Evolutionary conservation across 1,140 invertebrate genomes (phyloP), one percentile per base, ranked within the genome.

Genomic region (Euwallacea fornicatus): DNA sequence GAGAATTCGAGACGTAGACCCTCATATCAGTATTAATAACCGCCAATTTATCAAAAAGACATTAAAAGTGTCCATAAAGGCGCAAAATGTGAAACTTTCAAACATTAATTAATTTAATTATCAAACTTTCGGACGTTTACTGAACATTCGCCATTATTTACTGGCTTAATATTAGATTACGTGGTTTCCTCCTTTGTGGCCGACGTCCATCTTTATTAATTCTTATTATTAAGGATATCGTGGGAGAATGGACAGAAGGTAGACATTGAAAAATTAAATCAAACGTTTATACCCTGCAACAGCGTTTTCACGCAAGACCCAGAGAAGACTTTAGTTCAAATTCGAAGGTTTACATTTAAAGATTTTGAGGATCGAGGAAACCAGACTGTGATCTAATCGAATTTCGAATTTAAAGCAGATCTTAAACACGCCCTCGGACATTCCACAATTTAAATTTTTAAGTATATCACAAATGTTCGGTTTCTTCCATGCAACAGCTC

Each of bases 71-170:
- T 66, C 69, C 73, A 74, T 73, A 74, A 77, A 76, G 71, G 70
- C 68, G 72, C 68, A 74, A 73, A 75, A 74, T 73, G 71, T 60
- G 72, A 74, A 77, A 74, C 72, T 78, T 78, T 74, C 61, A 71
- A 75, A 78, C 78, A 78, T 78, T 78, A 77, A 78, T 78, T 78
- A 78, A 78, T 77, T 78, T 78, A 77, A 78, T 78, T 78, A 78
- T 75, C 72, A 77, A 78, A 78, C 71, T 78, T 78, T 77, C 61
- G 55, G 76, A 76, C 75, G 72, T 76, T 77, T 76, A 77, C 72
- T 62, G 73, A 66, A 66, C 62, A 54, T 66, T 66, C 69, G 10
- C 63, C 63, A 60, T 71, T 71, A 71, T 71, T 71, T 71, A 71
- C 55, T 60, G 55, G 61, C 63, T 71, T 66, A 71, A 71, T 71